Evolutionary conservation across 92 coral and sea anemone genomes (phyloP), one percentile per base, ranked within the genome.

Genomic region (Siderastrea radians): DNA sequence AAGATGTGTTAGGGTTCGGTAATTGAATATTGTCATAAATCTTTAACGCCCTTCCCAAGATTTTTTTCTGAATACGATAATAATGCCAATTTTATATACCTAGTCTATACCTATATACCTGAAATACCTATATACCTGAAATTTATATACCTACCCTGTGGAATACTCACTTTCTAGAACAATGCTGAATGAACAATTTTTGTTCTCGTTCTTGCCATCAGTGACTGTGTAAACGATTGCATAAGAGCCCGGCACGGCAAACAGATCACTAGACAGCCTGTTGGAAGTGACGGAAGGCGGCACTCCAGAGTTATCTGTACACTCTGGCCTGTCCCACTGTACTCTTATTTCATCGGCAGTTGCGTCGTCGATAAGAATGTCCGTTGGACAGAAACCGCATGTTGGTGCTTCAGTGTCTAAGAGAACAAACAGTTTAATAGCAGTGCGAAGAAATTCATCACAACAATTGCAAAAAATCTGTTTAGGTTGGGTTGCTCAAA

Each of bases 221-320:
- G 12, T 57, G 19, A n/a, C 63, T 11, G 74, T 66, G 52, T 91
- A 90, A 4, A 83, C 72, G 43, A 95, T 68, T 48, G 86, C 81
- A 70, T 82, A 82, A 1, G 52, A 15, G 0, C 93, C 91, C 12
- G 98, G 98, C 5, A 90, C 87, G 0, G 7, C 6, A 15, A 93
- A 91, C 1, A 17, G 14, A 14, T 73, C 89, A 26, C 98, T 93
- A 43, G 69, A 87, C 48, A 64, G 68, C 50, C 87, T 83, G 74
- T 52, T 82, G 3, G 91, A 64, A 4, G 38, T 61, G 26, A 95
- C 66, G 3, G 1, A 4, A 1, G 99, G 99, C 0, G 95, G 93
- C 0, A 71, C 7, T 7, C 95, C 98, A 1, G 98, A 95, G 92
- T 96, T 96, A 66, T 96, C 99, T 13, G 93, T 59, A 71, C 96